Percentiles rank a stretch among this genome's conserved stretches.
Conservation (phyloP, 1,140 invertebrate genomes). For the Carposina sasakii region DNA sequence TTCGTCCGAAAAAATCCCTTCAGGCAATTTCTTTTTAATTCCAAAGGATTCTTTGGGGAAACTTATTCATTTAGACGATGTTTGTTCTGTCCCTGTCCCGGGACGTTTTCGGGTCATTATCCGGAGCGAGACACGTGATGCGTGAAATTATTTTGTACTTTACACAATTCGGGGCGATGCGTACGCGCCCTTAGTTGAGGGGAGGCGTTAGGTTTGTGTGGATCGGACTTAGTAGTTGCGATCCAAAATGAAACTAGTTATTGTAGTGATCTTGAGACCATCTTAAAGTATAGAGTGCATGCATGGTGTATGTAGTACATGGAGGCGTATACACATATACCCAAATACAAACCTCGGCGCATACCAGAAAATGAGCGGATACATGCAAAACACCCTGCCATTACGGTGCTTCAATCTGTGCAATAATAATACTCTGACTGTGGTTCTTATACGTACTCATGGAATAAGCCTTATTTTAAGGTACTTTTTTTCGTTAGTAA, state of each 20-base stretch:
- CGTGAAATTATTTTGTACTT: constrained; percentile 72
- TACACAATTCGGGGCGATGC: constrained; percentile 55
- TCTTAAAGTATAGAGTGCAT: too few relatives aligned
- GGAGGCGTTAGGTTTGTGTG: constrained; percentile 24
- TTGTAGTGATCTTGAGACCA: too few relatives aligned
- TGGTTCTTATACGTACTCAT: too few relatives aligned
- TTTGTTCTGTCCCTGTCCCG: constrained; percentile 54
- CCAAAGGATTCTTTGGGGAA: background rate
- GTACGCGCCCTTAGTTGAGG: constrained; percentile 40
- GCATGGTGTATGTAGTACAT: too few relatives aligned
- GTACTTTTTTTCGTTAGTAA: too few relatives aligned
- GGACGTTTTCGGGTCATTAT: constrained; percentile 57
- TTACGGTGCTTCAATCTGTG: too few relatives aligned
- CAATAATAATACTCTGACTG: too few relatives aligned
- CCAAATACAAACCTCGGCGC: too few relatives aligned
- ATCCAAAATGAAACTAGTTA: background rate
- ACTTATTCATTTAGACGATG: constrained; percentile 33
- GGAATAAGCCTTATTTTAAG: too few relatives aligned
- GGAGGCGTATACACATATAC: too few relatives aligned
- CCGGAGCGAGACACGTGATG: constrained; percentile 56
- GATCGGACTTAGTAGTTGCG: constrained; percentile 24
- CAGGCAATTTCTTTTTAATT: background rate
- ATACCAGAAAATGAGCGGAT: too few relatives aligned
- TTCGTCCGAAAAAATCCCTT: background rate
- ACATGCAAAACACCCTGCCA: too few relatives aligned